Evolutionary conservation across 2,797 vertebrate species (phyloP).

Genomic region (Cephalopachus bancanus): DNA sequence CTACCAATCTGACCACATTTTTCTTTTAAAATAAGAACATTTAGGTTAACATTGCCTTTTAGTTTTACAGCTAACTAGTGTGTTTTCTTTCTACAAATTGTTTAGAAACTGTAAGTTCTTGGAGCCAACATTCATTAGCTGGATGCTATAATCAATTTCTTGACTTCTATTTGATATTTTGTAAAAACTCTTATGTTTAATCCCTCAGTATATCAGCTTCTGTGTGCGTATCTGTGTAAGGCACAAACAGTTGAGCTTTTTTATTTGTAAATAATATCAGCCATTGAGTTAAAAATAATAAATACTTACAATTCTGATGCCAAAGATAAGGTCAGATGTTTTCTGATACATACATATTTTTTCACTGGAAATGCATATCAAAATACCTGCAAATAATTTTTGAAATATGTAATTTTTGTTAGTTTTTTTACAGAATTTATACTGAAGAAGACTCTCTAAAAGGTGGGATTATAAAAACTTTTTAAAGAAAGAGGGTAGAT

Average conservation of each 20-base stretch:
- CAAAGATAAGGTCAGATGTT: neutral
- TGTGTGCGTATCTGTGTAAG: neutral
- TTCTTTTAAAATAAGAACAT: slow-evolving; percentile 54
- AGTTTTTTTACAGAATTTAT: neutral
- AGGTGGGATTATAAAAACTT: neutral
- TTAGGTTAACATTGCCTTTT: slow-evolving; percentile 1
- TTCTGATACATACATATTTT: neutral
- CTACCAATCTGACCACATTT: slow-evolving; percentile 32
- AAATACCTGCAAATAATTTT: slow-evolving; percentile 15
- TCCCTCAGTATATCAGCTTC: neutral
- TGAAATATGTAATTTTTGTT: neutral
- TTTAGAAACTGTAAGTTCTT: slow-evolving; percentile 41
- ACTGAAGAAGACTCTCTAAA: neutral
- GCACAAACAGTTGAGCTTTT: neutral
- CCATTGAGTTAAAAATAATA: neutral
- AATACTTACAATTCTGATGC: slow-evolving; percentile 39
- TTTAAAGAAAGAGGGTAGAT: neutral
- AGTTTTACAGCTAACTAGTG: neutral
- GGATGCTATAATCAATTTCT: neutral
- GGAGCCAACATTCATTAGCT: neutral
- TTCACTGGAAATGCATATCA: neutral
- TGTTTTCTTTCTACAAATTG: neutral
- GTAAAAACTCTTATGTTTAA: neutral
- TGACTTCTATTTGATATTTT: slow-evolving; percentile 22
- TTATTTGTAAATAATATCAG: slow-evolving; percentile 21